Conservation (phyloP, 1,140 invertebrate genomes). For the Dinoponera quadriceps region DNA sequence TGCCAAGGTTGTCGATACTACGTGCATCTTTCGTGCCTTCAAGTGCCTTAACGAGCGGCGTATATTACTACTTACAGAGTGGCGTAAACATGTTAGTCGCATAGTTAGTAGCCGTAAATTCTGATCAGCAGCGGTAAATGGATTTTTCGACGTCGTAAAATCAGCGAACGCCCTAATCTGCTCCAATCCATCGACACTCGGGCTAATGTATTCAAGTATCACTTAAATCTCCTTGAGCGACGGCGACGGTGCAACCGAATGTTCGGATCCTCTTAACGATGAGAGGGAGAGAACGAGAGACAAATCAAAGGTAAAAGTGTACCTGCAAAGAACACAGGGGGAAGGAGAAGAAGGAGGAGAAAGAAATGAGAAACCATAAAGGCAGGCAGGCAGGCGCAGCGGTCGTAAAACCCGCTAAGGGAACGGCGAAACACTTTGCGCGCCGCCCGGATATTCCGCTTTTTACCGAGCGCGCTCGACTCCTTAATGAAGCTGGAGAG, state of each 20-base stretch:
- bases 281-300: conserved; percentile 9
- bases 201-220: not conserved
- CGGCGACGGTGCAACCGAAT: conserved; percentile 21
- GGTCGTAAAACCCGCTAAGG: conserved; percentile 67
- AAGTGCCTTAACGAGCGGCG: not conserved
- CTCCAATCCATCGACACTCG: conserved; percentile 4
- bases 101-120: conserved; percentile 24
- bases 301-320: conserved; percentile 8
- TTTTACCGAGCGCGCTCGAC: conserved; percentile 53
- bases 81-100: not conserved
- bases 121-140: conserved; percentile 3
- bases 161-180: conserved; percentile 30
- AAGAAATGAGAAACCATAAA: conserved; percentile 59
- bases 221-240: conserved; percentile 39
- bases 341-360: not conserved
- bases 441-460: conserved; percentile 61
- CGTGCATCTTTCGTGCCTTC: not conserved
- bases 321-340: not conserved
- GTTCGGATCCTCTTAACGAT: not conserved
- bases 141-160: conserved; percentile 36
- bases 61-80: conserved; percentile 9
- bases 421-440: conserved; percentile 53
- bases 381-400: conserved; percentile 21
- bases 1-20: not conserved
- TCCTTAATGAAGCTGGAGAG: conserved; percentile 55